Conservation (phyloP, 2,888 invertebrate species). For the Ferrisia virgata region DNA sequence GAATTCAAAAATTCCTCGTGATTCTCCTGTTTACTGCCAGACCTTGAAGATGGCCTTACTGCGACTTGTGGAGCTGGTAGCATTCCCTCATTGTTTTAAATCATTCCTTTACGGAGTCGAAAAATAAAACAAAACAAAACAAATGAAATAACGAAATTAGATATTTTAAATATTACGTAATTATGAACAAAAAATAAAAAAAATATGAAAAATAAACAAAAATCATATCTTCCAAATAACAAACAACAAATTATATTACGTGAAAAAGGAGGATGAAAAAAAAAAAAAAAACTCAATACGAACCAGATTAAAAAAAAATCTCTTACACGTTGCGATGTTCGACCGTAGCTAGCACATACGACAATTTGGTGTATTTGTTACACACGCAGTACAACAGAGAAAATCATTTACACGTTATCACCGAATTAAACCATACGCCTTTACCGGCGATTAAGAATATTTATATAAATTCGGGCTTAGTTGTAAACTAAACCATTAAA, state of each 20-base stretch:
- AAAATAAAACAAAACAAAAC: background rate
- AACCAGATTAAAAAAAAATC: background rate
- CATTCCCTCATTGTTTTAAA: conserved; percentile 32
- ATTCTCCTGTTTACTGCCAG: conserved; percentile 1
- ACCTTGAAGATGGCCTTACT: conserved; percentile 34
- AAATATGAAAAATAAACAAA: background rate
- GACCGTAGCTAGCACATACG: no score
- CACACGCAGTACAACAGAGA: background rate
- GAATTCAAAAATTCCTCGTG: background rate
- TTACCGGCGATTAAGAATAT: conserved; percentile 24
- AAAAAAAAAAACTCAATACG: background rate
- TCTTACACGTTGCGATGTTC: background rate
- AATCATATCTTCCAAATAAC: background rate
- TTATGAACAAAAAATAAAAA: background rate
- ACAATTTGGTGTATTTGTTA: no score
- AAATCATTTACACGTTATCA: conserved; percentile 20
- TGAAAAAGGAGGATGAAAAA: background rate
- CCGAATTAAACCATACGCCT: conserved; percentile 5
- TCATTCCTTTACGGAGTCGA: background rate
- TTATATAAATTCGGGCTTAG: conserved; percentile 30
- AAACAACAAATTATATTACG: background rate
- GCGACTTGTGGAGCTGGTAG: conserved; percentile 32
- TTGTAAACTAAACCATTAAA: conserved; percentile 30
- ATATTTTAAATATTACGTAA: no score
- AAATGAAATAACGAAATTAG: no score